These are phyloP conservation scores for Rhynchomys soricoides DNA, from an alignment of 2,113 vertebrate genomes.

Conservation along the genomic window DNA sequence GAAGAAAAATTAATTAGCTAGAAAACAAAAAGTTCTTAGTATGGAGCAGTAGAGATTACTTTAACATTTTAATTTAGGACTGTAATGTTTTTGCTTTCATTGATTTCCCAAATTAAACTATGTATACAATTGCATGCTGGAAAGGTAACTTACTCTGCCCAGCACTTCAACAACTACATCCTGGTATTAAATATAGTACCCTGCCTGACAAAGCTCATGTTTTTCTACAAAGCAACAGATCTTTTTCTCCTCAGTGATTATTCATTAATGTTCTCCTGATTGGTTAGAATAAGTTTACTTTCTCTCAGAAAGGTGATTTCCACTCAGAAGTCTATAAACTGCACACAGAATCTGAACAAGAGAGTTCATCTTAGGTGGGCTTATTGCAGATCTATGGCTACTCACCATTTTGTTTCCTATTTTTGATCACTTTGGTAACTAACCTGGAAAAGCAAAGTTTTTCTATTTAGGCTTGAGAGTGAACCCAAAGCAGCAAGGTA, in stretches of 20 bases:
- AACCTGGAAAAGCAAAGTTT: slow-evolving; percentile 39
- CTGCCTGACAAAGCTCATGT: neutral
- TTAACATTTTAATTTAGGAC: slow-evolving; percentile 1
- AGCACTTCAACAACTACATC: neutral
- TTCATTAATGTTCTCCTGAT: neutral
- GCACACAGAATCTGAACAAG: neutral
- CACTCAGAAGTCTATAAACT: neutral
- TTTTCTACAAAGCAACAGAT: neutral
- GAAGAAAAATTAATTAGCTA: slow-evolving; percentile 41
- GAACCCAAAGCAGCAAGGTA: neutral
- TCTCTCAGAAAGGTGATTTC: neutral
- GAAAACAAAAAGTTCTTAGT: slow-evolving; percentile 43
- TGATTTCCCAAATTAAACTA: slow-evolving; percentile 41
- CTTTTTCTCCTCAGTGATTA: slow-evolving; percentile 25
- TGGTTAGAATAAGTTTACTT: neutral
- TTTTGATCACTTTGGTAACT: slow-evolving; percentile 17
- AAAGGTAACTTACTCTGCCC: neutral
- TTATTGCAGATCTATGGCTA: slow-evolving; percentile 34
- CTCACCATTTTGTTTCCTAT: slow-evolving; percentile 7
- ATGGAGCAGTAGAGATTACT: neutral
- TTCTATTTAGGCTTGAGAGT: slow-evolving; percentile 40
- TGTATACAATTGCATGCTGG: neutral
- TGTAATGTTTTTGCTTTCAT: slow-evolving; percentile 1
- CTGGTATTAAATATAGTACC: neutral
- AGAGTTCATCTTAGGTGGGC: slow-evolving; percentile 26